These are phyloP conservation scores for Vulpes lagopus DNA, from an alignment of 2,113 vertebrate genomes.

Conservation along the genomic window DNA sequence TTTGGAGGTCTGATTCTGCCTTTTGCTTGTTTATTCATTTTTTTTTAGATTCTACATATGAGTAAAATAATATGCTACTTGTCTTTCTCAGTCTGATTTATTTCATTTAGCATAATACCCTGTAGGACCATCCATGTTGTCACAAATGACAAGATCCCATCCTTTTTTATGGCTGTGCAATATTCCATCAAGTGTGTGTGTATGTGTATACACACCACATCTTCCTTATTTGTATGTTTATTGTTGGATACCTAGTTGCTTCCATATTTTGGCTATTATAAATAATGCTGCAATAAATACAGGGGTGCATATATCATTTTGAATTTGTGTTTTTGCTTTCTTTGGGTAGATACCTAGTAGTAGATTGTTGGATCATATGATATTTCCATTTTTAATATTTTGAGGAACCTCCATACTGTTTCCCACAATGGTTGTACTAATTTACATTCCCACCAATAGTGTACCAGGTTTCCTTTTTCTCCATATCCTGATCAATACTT, in stretches of 20 bases:
- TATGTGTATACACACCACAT: neutral
- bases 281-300: neutral
- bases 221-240: neutral
- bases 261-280: neutral
- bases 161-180: neutral
- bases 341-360: neutral
- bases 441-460: neutral
- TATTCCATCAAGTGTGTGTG: neutral
- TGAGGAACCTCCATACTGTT: neutral
- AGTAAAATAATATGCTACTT: neutral
- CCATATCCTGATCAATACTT: neutral
- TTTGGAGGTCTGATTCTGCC: neutral
- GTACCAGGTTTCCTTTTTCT: neutral
- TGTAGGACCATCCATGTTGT: neutral
- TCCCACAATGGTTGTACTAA: neutral
- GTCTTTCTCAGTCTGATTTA: neutral
- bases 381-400: neutral
- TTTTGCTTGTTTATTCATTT: neutral
- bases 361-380: neutral
- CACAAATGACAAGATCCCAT: neutral
- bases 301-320: neutral
- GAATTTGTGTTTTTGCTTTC: neutral
- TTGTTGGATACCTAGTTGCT: neutral
- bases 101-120: neutral
- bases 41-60: neutral